Conservation (phyloP, 2,888 invertebrate species). For the Zygogramma bicolorata region DNA sequence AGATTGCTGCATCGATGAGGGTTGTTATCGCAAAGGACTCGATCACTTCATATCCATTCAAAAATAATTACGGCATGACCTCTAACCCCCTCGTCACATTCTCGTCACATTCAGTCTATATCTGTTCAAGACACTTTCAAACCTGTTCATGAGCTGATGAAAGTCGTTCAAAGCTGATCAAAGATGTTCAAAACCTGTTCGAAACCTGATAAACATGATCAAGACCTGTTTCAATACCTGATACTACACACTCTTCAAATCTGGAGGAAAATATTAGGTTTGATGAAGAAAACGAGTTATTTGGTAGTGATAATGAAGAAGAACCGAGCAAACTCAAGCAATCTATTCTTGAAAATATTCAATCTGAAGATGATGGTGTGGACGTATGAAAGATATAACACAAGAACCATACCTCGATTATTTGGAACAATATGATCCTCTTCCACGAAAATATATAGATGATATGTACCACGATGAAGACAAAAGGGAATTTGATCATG, state of each 20-base stretch:
- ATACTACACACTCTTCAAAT: background rate
- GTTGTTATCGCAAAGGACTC: slow-evolving; percentile 1
- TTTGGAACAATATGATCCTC: slow-evolving; percentile 21
- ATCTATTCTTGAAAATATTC: background rate
- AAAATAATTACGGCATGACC: background rate
- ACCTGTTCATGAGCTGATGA: background rate
- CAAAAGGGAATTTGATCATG: slow-evolving; percentile 11
- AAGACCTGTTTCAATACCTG: background rate
- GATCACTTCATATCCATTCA: background rate
- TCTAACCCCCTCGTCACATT: too few species aligned
- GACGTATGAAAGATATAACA: background rate
- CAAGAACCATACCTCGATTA: background rate
- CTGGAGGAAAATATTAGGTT: too few species aligned
- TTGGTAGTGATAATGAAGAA: too few species aligned
- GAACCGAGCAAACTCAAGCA: background rate
- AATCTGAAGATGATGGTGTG: background rate
- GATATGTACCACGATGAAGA: background rate
- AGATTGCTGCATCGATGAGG: background rate
- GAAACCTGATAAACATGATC: background rate
- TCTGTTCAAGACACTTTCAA: background rate
- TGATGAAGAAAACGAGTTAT: too few species aligned
- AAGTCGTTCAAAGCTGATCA: background rate
- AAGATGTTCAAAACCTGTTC: background rate
- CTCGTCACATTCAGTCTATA: background rate
- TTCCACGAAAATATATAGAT: slow-evolving; percentile 20